Base-by-base conservation (phyloP, 2,113 vertebrate genomes). In the Cephalopterus ornatus region DNA sequence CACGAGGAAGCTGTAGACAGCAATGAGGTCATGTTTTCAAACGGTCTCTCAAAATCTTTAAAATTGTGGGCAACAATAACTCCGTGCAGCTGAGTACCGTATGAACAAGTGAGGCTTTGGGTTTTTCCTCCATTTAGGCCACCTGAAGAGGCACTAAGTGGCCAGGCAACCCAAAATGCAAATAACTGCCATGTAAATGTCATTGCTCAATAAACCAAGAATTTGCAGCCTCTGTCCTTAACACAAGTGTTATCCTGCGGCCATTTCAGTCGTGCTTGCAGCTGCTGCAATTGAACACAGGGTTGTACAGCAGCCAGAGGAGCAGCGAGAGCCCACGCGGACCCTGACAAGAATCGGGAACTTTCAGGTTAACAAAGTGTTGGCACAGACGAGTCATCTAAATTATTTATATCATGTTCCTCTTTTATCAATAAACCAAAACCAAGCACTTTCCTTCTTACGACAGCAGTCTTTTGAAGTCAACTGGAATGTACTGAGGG, bases 401-500 rank as follows among this genome's bases (percentile, higher is more conserved):
- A n/a, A 93, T 88, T 94, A 95, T 96, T 95, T 97, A 91, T 94
- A 80, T 44, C 77, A 1, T 61, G 82, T 96, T 95, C 93, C 93
- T 91, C 94, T 93, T 97, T 95, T 46, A 49, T 49, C 72, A 84
- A 81, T 93, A 70, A 81, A 85, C 68, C 44, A 86, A 95, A 93
- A 56, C 79, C 88, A 56, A 94, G 87, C 87, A 92, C 85, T 95
- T 96, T 93, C 94, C n/a, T 95, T 97, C 93, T 95, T 92, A 86
- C 2, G 0, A 53, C 61, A 87, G 19, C 66, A 44, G 17, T 15
- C 77, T 76, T 85, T 70, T 66, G 55, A 93, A 95, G 88, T 68
- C 70, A 68, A 15, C 8, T 13, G 77, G 72, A 93, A 92, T 50
- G 23, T 39, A 82, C 73, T 35, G 68, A 55, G 55, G 68, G 46